These are phyloP conservation scores for Capreolus pygargus DNA, from an alignment of 2,113 vertebrate species.

Conservation along the genomic window DNA sequence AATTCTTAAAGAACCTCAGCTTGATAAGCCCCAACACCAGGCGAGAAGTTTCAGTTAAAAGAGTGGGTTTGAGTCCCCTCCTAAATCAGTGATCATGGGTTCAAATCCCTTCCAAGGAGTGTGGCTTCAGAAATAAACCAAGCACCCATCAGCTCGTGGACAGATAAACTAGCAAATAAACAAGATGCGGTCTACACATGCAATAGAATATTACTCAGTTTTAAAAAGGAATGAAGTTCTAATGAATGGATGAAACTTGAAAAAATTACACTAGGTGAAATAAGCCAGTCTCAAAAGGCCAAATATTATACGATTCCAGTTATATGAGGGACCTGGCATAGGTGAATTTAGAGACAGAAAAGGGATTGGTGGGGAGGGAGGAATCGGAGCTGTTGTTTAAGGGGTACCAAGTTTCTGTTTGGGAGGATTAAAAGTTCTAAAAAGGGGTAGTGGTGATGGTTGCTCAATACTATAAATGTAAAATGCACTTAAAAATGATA, in stretches of 20 bases:
- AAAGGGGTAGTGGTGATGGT: neutral
- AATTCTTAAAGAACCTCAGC: neutral
- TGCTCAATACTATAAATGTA: neutral
- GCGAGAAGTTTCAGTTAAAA: neutral
- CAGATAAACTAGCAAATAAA: neutral
- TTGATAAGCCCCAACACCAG: neutral
- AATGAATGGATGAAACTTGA: neutral
- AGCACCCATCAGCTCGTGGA: neutral
- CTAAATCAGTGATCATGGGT: neutral
- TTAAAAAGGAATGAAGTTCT: neutral
- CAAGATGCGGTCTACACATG: neutral
- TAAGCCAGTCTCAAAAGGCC: neutral
- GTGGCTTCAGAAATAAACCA: neutral
- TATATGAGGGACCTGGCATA: fast-evolving
- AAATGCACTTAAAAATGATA: neutral
- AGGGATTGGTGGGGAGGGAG: too few species aligned
- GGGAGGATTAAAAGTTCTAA: neutral
- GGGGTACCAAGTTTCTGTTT: neutral
- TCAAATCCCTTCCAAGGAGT: neutral
- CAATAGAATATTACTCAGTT: too few species aligned
- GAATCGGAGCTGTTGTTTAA: neutral
- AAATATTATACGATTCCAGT: neutral
- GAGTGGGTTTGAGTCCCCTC: neutral
- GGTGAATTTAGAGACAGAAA: neutral
- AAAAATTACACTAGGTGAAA: neutral